Base-by-base conservation (phyloP, 2,888 invertebrate genomes). In the Sialis lutaria region DNA sequence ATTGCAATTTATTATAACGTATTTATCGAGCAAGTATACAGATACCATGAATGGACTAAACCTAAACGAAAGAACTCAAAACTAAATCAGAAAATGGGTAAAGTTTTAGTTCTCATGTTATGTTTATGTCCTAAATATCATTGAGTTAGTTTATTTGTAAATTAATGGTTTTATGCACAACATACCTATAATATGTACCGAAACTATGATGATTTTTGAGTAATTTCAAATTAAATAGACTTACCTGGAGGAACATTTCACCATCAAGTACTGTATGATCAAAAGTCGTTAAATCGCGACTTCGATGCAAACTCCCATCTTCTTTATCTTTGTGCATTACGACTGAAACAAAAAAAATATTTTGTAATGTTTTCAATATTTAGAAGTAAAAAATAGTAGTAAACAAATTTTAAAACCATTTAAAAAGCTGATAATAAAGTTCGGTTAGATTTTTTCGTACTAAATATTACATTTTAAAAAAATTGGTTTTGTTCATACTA, bases 241-340 rank as follows among this genome's bases (percentile, higher is more conserved):
- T 71, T 72, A 91, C 91, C 84, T 92, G 91, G 59, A 92, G 75
- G 73, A 92, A 91, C 83, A 90, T 86, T 71, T 92, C 91, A 55
- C 91, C 91, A 65, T 92, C 91, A 55, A 91, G 77, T 67, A 89
- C 82, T 57, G 83, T 81, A 67, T 90, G 89, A 64, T 90, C 90
- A 68, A 87, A 89, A 50, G 87, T 83, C 35, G 85, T 81, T 64
- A 90, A 74, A 60, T 84, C 83, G 59, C 83, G 69, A 54, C 76
- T 74, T 55, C 83, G 71, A 65, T 82, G 84, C 59, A 77, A 67
- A 53, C 81, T 71, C 55, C 74, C 73, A 52, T 88, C 87, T 58
- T 90, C 90, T 64, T 90, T 90, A 60, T 89, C 89, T 70, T 90
- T 89, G 76, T 89, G 87, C 87, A 91, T 88, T 60, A 89, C 89